These are phyloP conservation scores for Rallus crepitans DNA, from an alignment of 2,797 vertebrate species.

Conservation along the genomic window DNA sequence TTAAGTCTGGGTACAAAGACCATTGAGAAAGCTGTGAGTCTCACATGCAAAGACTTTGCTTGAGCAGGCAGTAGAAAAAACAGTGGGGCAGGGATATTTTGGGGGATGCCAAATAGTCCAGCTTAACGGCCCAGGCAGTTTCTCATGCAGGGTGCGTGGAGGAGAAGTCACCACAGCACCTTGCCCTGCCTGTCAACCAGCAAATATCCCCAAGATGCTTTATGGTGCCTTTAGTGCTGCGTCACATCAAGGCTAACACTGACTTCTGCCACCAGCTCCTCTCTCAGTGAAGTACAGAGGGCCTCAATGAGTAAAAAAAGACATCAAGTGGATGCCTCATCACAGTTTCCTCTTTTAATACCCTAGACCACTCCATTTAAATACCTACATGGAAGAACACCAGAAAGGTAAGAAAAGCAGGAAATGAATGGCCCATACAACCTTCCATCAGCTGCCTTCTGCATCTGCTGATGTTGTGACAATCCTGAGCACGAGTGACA, in stretches of 20 bases:
- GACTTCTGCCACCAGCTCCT: background rate
- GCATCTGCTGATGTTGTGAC: background rate
- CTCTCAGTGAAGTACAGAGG: background rate
- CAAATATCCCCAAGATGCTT: rapidly evolving
- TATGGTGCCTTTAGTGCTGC: rapidly evolving
- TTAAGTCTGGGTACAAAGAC: background rate
- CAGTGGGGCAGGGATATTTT: rapidly evolving
- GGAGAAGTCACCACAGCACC: rapidly evolving
- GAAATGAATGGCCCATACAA: background rate
- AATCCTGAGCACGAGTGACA: background rate
- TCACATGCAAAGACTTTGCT: background rate
- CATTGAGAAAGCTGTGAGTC: background rate
- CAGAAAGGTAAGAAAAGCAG: background rate
- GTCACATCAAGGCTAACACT: background rate
- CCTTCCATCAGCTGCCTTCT: background rate
- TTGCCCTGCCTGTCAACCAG: background rate
- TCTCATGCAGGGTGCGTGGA: background rate
- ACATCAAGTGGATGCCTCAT: background rate
- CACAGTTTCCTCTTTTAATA: background rate
- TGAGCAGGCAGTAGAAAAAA: background rate
- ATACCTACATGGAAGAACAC: background rate
- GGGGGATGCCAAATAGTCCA: background rate
- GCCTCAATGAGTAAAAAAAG: background rate
- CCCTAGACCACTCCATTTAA: background rate
- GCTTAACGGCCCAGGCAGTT: background rate